Evolutionary conservation across 2,113 vertebrate species (phyloP).

Genomic region (Spermophilus dauricus): DNA sequence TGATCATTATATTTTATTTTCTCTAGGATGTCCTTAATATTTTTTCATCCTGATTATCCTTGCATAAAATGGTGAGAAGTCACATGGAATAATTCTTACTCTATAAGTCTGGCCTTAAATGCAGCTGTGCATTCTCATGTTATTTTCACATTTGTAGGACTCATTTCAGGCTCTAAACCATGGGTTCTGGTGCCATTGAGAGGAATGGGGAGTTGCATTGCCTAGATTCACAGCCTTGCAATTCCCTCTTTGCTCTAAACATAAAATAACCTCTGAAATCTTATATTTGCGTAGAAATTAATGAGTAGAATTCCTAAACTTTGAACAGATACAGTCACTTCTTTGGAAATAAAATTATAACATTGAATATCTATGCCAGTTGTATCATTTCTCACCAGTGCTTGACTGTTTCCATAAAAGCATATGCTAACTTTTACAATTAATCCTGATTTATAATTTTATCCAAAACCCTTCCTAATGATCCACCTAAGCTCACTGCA

Average conservation of each 20-base stretch:
- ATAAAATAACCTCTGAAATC: neutral
- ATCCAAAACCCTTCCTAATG: neutral
- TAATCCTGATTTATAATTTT: neutral
- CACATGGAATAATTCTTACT: neutral
- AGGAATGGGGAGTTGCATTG: neutral
- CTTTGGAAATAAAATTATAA: neutral
- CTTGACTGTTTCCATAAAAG: neutral
- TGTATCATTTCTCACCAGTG: neutral
- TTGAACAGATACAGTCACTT: neutral
- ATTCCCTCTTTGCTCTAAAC: neutral
- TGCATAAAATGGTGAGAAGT: neutral
- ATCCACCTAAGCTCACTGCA: neutral
- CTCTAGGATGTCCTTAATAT: neutral
- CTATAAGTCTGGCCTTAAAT: neutral
- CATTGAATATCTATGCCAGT: neutral
- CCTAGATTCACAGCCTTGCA: neutral
- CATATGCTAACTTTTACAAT: neutral
- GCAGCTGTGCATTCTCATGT: neutral
- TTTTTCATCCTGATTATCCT: neutral
- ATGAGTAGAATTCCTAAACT: neutral
- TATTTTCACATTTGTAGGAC: neutral
- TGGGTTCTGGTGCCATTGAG: neutral
- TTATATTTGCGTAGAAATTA: conserved; percentile 25
- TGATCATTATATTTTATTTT: neutral
- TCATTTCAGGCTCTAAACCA: neutral